These are phyloP conservation scores for Laothoe populi DNA, from an alignment of 2,888 invertebrate species.

Conservation along the genomic window DNA sequence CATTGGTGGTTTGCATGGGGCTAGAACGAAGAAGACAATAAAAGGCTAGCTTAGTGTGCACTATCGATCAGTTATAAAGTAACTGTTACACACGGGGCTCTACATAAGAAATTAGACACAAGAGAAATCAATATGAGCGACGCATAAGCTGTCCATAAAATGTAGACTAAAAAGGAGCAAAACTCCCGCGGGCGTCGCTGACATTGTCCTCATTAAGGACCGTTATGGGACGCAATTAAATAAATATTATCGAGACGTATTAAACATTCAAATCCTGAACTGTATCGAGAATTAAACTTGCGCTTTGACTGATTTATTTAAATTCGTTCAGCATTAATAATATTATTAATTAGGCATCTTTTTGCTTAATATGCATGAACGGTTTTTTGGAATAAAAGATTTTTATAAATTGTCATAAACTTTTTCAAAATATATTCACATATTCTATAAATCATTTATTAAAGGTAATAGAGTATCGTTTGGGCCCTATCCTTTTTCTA, in stretches of 20 bases:
- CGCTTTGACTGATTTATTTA: too few relatives aligned
- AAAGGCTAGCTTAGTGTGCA: neutral
- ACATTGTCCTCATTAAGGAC: conserved; percentile 52
- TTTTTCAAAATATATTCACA: too few relatives aligned
- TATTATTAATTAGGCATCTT: too few relatives aligned
- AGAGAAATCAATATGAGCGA: conserved; percentile 26
- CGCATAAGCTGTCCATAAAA: conserved; percentile 33
- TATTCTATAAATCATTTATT: too few relatives aligned
- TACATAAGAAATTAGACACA: conserved; percentile 29
- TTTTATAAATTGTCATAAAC: too few relatives aligned
- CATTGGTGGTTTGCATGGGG: too few relatives aligned
- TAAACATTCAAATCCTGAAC: neutral
- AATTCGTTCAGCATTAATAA: too few relatives aligned
- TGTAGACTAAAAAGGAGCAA: conserved; percentile 49
- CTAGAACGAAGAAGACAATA: neutral
- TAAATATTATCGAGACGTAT: conserved; percentile 7
- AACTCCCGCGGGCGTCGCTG: conserved; percentile 52
- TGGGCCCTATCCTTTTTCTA: too few relatives aligned
- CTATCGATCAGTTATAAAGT: conserved; percentile 11
- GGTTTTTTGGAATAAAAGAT: too few relatives aligned
- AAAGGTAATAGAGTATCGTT: too few relatives aligned
- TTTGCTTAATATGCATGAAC: too few relatives aligned
- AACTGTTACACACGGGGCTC: conserved; percentile 8
- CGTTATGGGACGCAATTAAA: conserved; percentile 28
- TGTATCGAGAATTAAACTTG: neutral